Evolutionary conservation across 2,888 invertebrate genomes (phyloP).

Genomic region (Nysson spinosus): DNA sequence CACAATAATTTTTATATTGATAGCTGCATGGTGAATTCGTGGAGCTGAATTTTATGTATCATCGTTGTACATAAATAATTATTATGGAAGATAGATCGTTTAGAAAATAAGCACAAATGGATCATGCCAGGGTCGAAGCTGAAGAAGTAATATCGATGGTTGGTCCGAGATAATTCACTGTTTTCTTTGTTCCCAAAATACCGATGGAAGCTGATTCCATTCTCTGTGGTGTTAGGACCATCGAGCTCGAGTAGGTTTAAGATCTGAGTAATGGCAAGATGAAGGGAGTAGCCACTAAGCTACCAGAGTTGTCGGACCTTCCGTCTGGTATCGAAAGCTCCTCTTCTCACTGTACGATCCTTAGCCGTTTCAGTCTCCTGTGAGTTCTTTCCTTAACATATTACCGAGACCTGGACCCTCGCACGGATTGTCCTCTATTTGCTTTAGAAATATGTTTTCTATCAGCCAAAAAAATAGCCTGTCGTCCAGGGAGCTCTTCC

Average conservation of each 20-base stretch:
- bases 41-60: too few relatives aligned
- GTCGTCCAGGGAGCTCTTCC: too few relatives aligned
- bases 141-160: background rate
- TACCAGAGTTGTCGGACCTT: conserved; percentile 53
- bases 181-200: background rate
- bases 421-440: background rate
- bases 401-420: too few relatives aligned
- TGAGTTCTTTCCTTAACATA: conserved; percentile 43
- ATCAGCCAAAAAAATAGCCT: background rate
- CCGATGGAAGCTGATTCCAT: conserved; percentile 21
- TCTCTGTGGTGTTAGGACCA: conserved; percentile 19
- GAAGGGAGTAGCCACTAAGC: conserved; percentile 50
- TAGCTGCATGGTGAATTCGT: too few relatives aligned
- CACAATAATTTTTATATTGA: too few relatives aligned
- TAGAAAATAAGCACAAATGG: too few relatives aligned
- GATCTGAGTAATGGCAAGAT: conserved; percentile 58
- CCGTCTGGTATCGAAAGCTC: conserved; percentile 48
- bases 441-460: conserved; percentile 19
- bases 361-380: conserved; percentile 26
- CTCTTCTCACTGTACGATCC: conserved; percentile 6
- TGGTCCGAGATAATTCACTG: conserved; percentile 14
- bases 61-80: too few relatives aligned
- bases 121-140: background rate
- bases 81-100: too few relatives aligned
- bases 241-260: conserved; percentile 47